Base-by-base conservation (phyloP, 2,888 invertebrate genomes). In the Ophion costatus region DNA sequence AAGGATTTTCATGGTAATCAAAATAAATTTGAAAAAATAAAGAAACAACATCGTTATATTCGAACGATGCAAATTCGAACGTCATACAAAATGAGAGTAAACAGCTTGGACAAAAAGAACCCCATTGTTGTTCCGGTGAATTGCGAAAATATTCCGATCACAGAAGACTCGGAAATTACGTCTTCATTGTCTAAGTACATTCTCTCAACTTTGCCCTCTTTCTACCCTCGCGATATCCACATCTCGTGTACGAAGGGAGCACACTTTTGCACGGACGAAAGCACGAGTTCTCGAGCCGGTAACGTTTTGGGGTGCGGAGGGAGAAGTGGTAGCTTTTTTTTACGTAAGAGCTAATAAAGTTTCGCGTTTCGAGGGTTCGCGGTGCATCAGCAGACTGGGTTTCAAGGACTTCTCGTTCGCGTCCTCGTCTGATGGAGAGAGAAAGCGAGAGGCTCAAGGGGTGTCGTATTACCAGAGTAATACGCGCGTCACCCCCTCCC, bases 361-460 rank as follows among this genome's bases (percentile, higher is more conserved):
- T 88, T 83, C 82, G 78, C 81, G 81, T 84, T 86, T 87, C 87
- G 88, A 90, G 91, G 88, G 89, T 78, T 90, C 89, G 89, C 87
- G 88, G 88, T 88, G 88, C 86, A 86, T 85, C 83, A 80, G 67
- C 76, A 80, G 69, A 45, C 70, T 59, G 83, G 20, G 71, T 82
- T 89, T 90, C 88, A 90, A 91, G 91, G 89, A 89, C 84, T 87
- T 88, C 76, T 77, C 76, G 81, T 45, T 45, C 75, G 82, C 63
- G 29, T 77, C 4, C 51, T 51, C 11, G 14, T 51, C 51, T 17
- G 51, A 51, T 3, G 17, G 14, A 17, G 51, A 14, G 17, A 51
- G 17, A 51, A 11, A 51, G 69, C 66, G 59, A 73, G 83, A 79
- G 64, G 66, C 79, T 73, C 67, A 75, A 73, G 77, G 87, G 83